Base-by-base conservation (phyloP, 1,140 invertebrate species). In the Diabrotica virgifera region DNA sequence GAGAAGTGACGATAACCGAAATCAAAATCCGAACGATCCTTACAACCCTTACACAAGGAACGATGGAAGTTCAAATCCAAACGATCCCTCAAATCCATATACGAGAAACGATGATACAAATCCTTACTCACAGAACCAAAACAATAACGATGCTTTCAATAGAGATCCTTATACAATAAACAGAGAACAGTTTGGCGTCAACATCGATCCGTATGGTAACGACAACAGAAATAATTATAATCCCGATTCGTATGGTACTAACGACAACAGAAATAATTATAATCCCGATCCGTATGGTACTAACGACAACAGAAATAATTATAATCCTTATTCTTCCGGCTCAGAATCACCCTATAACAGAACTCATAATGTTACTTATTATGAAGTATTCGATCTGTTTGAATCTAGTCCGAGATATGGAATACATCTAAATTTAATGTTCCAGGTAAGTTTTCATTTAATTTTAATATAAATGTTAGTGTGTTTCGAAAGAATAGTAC, bases 341-440 rank as follows among this genome's bases (percentile, higher is more conserved):
- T 3, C 8, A 46, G 8, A 8, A 10, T n/a, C 8, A 46, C 8
- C 8, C 5, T 10, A 46, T n/a, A 70, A 67, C 52, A 12, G 58
- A 13, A 68, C 64, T 13, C 8, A 5, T 46, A 50, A 60, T 13
- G 36, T 35, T 3, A 53, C 52, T 12, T 69, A 73, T 36, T 83
- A 83, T 67, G 85, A 88, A 63, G 79, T 81, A 10, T 92, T 93
- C 72, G 80, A 85, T 56, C 76, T 92, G 24, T 91, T 91, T 72
- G 88, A 90, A 72, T 91, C 89, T 2, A 80, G 82, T 50, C 84
- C 85, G 5, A 81, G 82, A 72, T 92, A 90, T 75, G 87, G 87
- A 12, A 78, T 80, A 51, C 80, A 83, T 55, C 82, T 84, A 64
- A 90, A 91, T 80, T 78, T 91, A 46, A 68, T 92, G 6, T 88